Percentiles rank a stretch among this genome's conserved stretches.
phyloP scores from a whole-genome alignment of 1,140 invertebrate genomes.

The Goniozus legneri region DNA sequence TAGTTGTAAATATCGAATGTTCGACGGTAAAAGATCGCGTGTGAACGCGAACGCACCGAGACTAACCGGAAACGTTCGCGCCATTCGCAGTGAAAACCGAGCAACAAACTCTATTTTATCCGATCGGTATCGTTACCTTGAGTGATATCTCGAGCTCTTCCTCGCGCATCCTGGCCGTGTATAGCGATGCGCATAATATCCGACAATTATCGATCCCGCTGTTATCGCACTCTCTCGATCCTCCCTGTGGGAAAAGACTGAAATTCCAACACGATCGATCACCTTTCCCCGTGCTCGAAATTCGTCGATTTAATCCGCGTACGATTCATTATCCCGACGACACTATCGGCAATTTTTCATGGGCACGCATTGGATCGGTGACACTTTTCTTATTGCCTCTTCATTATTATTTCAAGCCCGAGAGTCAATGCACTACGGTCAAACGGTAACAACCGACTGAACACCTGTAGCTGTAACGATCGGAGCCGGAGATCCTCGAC shows the following conservation, averaged over 20 bases:
- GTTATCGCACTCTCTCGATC: constrained; percentile 15
- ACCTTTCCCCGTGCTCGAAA: neutral
- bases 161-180: constrained; percentile 73
- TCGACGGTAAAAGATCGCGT: too few relatives aligned
- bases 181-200: constrained; percentile 44
- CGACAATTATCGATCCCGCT: constrained; percentile 12
- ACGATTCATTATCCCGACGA: too few relatives aligned
- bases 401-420: too few relatives aligned
- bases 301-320: neutral
- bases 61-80: too few relatives aligned
- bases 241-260: constrained; percentile 20
- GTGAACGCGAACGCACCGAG: too few relatives aligned
- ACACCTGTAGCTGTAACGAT: constrained; percentile 26
- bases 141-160: constrained; percentile 90
- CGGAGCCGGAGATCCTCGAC: too few relatives aligned
- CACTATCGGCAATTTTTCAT: too few relatives aligned
- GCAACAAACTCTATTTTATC: too few relatives aligned
- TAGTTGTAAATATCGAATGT: too few relatives aligned
- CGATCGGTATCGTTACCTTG: constrained; percentile 60
- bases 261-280: neutral
- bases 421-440: neutral
- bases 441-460: constrained; percentile 12
- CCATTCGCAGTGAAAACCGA: too few relatives aligned
- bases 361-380: too few relatives aligned
- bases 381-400: too few relatives aligned